Conservation (phyloP, 2,113 vertebrate genomes). For the Mixornis gularis region DNA sequence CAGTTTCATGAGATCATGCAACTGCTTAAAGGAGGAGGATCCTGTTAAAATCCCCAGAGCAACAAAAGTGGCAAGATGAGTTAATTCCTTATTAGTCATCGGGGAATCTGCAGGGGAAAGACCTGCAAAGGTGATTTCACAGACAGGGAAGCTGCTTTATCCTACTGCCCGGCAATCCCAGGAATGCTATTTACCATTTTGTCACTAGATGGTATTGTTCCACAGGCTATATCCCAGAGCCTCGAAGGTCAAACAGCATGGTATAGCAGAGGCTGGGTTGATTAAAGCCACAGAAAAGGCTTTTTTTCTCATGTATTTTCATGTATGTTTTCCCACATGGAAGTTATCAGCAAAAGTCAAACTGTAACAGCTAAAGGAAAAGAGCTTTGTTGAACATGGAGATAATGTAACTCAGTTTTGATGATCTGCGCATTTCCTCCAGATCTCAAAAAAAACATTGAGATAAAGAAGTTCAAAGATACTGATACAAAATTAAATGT, state of each 20-base stretch:
- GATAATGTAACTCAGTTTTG: neutral
- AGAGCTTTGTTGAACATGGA: neutral
- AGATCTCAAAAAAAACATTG: neutral
- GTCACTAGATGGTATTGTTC: constrained; percentile 64
- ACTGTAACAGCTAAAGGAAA: neutral
- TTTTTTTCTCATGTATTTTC: neutral
- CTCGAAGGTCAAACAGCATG: neutral
- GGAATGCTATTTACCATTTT: constrained; percentile 54
- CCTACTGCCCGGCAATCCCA: neutral
- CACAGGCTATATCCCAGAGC: constrained; percentile 38
- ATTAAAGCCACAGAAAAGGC: neutral
- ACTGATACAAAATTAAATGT: neutral
- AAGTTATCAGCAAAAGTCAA: neutral
- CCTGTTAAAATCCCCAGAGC: neutral
- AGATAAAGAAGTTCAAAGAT: neutral
- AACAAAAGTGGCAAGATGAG: neutral
- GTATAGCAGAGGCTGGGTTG: neutral
- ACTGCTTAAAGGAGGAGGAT: neutral
- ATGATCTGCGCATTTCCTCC: neutral
- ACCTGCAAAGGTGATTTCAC: neutral
- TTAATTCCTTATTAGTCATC: neutral
- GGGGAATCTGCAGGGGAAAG: neutral
- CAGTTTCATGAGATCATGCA: neutral
- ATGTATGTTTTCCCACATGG: neutral
- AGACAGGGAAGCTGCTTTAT: neutral